Conservation (phyloP, 1,140 invertebrate species). For the Trypoxylus dichotomus region DNA sequence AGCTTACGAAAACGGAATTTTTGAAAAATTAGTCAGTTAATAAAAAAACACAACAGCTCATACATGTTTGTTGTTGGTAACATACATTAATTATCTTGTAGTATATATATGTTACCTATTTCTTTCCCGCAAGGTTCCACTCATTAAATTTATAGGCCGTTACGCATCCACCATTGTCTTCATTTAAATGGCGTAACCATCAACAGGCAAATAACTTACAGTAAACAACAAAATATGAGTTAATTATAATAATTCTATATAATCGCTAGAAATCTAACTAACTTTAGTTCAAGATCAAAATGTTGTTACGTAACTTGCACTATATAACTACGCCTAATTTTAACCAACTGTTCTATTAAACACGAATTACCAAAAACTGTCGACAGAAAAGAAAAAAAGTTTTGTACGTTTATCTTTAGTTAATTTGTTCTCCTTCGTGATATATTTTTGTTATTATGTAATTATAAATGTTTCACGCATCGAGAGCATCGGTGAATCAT, state of each 20-base stretch:
- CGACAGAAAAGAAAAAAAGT: too few species aligned
- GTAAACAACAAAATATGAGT: not conserved
- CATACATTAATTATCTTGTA: not conserved
- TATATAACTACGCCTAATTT: too few species aligned
- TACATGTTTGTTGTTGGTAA: too few species aligned
- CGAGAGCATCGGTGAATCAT: not conserved
- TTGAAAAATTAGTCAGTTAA: too few species aligned
- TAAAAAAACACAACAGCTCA: too few species aligned
- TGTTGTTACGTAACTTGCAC: too few species aligned
- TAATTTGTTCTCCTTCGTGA: too few species aligned
- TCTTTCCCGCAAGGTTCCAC: conserved; percentile 37
- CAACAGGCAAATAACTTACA: not conserved
- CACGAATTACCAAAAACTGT: too few species aligned
- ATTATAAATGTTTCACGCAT: not conserved
- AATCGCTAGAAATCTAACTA: not conserved
- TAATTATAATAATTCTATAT: not conserved
- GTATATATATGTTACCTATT: not conserved
- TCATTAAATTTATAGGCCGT: conserved; percentile 42
- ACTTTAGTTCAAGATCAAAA: too few species aligned
- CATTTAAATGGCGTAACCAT: conserved; percentile 36
- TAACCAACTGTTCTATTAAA: too few species aligned
- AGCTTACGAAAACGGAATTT: too few species aligned
- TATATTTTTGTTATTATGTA: not conserved
- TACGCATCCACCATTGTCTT: conserved; percentile 38
- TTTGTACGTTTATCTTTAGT: too few species aligned